Base-by-base conservation (phyloP, 2,888 invertebrate genomes). In the Drosophila helvetica region DNA sequence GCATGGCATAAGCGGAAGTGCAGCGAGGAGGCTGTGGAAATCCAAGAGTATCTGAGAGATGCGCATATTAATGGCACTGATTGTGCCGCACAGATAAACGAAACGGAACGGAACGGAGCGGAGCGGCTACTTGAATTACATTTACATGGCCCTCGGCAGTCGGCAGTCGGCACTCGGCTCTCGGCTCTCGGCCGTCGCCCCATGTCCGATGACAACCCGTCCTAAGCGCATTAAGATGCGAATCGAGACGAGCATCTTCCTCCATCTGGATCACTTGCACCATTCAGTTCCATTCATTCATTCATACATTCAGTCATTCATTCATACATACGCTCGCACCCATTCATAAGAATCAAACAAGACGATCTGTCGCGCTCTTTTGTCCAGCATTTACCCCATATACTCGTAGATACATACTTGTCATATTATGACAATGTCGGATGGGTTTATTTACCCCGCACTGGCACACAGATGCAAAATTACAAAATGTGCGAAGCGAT, bases 61-160 rank as follows among this genome's bases (percentile, higher is more conserved):
- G 79, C 80, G 75, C 78, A 79, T 79, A 78, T 80, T 74, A 83
- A 83, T 78, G 80, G 65, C 82, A 75, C 80, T 71, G 86, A 80
- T 79, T 80, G 75, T 75, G 80, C 68, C 69, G 72, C 72, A 52
- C 53, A 38, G 79, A 85, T 82, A 82, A 70, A 51, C 62, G 69
- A 47, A 19, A 43, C 30, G 57, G 17, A 19, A 19, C 17, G 45
- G 9, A 4, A 38, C 7, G 42, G 17, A 45, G 9, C n/a, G 19
- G 53, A 43, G 72, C 67, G 67, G 66, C 83, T 83, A 75, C 83
- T 83, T 83, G 77, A 77, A 80, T 83, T 83, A 86, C 83, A 83
- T 74, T 71, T 74, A 69, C 74, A 67, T 75, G 66, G 33, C 7
- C 7, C 25, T 25, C 25, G 25, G 25, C 4, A 22, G 4, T 22